Evolutionary conservation across 2,113 vertebrate species (phyloP), one percentile per base, ranked within the genome.

Genomic region (Myotis davidii): DNA sequence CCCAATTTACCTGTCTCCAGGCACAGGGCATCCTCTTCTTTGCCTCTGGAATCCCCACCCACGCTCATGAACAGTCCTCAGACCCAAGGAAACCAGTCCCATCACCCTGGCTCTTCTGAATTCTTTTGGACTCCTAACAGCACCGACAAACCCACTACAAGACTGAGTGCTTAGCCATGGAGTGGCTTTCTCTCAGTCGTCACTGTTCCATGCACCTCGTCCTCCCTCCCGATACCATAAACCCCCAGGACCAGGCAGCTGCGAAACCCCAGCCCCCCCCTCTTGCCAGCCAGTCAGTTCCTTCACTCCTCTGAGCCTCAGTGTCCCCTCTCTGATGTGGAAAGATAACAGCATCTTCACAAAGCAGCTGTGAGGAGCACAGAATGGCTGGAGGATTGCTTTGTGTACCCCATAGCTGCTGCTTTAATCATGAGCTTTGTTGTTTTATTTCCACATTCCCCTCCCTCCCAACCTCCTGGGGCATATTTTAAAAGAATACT

Each of bases 401-500:
- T 25, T 39, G 2, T 72, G n/a, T 7, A 74, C 89, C 64, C 34
- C 25, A 29, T 11, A 65, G 14, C 21, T 72, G 25, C 69, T 64
- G 32, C 32, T 69, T 73, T 14, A 27, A 37, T 48, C 61, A 45
- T 37, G 32, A 85, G 29, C 25, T 87, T 61, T 72, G 48, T 59
- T 74, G 45, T 59, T 79, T 88, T 69, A 70, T n/a, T 93, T 87
- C 72, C 77, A 32, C 13, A 27, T 65, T 25, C 32, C 11, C 42
- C 17, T 54, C 37, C 32, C 83, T 85, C 52, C 13, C 9, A 21
- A 74, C 25, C n/a, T 23, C 42, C 54, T 20, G 9, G 48, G 11
- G 78, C 52, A 96, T 54, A 92, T 92, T 96, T 61, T 92, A 85
- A 85, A 70, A 86, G 61, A 74, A 59, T 64, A 92, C 2, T 21